phyloP scores from a whole-genome alignment of 53 echinoderm and acorn worm genomes.

The Paelopatides confundens region DNA sequence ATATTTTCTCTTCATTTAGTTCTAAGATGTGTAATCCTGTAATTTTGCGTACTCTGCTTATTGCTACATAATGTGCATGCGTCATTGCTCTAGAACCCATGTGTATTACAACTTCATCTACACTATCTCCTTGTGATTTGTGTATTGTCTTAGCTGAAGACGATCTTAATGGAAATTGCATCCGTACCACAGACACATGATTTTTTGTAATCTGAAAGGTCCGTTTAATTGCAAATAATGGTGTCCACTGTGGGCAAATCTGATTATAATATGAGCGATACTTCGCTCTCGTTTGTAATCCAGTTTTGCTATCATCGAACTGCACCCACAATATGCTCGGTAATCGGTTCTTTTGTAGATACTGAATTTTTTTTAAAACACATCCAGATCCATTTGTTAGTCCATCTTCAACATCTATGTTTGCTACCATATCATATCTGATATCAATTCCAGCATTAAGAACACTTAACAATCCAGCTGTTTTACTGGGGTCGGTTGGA shows the following conservation, averaged over 20 bases:
- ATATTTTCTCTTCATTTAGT: conserved; percentile 43
- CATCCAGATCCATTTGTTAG: conserved; percentile 58
- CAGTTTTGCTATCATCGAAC: conserved; percentile 42
- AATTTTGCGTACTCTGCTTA: conserved; percentile 37
- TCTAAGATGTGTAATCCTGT: conserved; percentile 37
- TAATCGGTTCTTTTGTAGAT: not conserved
- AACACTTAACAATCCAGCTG: conserved; percentile 7
- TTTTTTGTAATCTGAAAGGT: not conserved
- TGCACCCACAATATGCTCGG: conserved; percentile 33
- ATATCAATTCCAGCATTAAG: not conserved
- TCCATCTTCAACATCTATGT: conserved; percentile 62
- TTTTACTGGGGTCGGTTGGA: not conserved
- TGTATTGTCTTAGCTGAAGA: conserved; percentile 62
- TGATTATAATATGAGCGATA: conserved; percentile 12
- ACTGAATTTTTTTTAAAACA: conserved; percentile 38
- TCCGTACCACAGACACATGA: conserved; percentile 30
- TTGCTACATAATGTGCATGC: conserved; percentile 64
- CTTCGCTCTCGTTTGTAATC: conserved; percentile 8
- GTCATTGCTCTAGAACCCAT: conserved; percentile 41
- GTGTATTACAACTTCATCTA: conserved; percentile 54
- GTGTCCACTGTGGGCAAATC: conserved; percentile 39
- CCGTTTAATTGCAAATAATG: conserved; percentile 49
- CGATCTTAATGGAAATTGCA: conserved; percentile 64
- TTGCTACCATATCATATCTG: conserved; percentile 53
- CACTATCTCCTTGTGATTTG: conserved; percentile 70